Evolutionary conservation across 2,888 invertebrate species (phyloP).

Genomic region (Monochamus alternatus): DNA sequence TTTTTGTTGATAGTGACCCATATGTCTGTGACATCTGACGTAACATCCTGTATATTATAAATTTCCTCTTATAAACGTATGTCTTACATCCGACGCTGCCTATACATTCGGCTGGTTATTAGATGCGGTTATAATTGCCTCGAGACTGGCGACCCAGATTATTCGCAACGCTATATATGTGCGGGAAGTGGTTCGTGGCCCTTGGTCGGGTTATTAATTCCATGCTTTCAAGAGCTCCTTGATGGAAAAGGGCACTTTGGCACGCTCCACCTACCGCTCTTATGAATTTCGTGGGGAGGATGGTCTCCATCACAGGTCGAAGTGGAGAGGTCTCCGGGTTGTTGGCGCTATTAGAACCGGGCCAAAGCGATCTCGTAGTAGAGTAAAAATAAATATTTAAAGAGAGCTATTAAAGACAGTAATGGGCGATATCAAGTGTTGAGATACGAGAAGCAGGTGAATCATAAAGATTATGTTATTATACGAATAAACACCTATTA

Average conservation of each 20-base stretch:
- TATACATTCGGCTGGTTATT: constrained; percentile 15
- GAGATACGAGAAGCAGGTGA: too few relatives aligned
- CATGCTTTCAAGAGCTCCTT: constrained; percentile 28
- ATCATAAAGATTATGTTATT: too few relatives aligned
- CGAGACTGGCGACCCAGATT: constrained; percentile 10
- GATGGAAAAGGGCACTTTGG: constrained; percentile 34
- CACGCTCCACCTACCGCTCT: constrained; percentile 30
- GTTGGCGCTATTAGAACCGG: background rate
- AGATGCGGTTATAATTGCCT: constrained; percentile 23
- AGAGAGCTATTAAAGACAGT: too few relatives aligned
- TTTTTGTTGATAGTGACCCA: too few relatives aligned
- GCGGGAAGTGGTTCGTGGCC: constrained; percentile 15
- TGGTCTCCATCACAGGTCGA: background rate
- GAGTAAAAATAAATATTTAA: too few relatives aligned
- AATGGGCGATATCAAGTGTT: too few relatives aligned
- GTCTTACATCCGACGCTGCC: background rate
- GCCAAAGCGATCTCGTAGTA: background rate
- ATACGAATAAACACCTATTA: too few relatives aligned
- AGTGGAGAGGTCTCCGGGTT: background rate
- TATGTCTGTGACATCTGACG: too few relatives aligned
- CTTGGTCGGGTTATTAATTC: constrained; percentile 34
- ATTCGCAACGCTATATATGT: background rate
- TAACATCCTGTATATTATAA: too few relatives aligned
- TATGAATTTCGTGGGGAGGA: background rate
- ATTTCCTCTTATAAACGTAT: background rate